phyloP scores from a whole-genome alignment of 2,797 vertebrate species.

The Etheostoma perlongum region DNA sequence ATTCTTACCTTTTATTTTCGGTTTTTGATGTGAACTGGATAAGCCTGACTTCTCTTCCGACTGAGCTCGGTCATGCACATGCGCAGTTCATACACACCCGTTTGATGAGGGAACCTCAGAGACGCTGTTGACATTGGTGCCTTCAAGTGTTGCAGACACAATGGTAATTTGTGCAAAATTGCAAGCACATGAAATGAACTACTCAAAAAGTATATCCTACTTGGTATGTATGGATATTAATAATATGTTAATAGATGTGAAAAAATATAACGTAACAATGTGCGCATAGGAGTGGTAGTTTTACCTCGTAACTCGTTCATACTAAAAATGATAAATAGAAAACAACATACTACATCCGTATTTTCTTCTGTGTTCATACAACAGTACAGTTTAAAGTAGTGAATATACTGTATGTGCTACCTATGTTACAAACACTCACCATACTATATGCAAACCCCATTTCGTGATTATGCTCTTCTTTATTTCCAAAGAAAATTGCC shows the following conservation, averaged over 20 bases:
- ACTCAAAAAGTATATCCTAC: too few relatives aligned
- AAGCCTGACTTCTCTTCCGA: slow-evolving; percentile 70
- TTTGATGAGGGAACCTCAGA: slow-evolving; percentile 33
- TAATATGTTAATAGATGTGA: neutral
- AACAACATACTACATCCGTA: neutral
- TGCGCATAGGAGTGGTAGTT: too few relatives aligned
- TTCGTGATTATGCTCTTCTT: neutral
- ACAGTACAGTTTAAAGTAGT: neutral
- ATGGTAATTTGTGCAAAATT: neutral
- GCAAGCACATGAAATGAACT: accelerated
- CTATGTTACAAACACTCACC: neutral
- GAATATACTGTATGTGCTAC: neutral
- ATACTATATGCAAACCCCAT: neutral
- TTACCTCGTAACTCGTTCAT: neutral
- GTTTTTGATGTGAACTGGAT: slow-evolving; percentile 67
- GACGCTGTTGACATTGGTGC: slow-evolving; percentile 56
- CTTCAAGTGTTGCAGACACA: slow-evolving; percentile 47
- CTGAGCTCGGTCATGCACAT: slow-evolving; percentile 63
- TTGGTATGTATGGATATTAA: neutral
- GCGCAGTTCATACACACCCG: slow-evolving; percentile 68
- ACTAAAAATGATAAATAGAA: neutral
- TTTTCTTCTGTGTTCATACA: neutral
- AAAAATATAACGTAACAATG: neutral
- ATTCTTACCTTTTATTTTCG: slow-evolving; percentile 65
- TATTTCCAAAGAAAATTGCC: neutral